These are phyloP conservation scores for Anarrhichthys ocellatus DNA, from an alignment of 2,113 vertebrate genomes.

Conservation along the genomic window DNA sequence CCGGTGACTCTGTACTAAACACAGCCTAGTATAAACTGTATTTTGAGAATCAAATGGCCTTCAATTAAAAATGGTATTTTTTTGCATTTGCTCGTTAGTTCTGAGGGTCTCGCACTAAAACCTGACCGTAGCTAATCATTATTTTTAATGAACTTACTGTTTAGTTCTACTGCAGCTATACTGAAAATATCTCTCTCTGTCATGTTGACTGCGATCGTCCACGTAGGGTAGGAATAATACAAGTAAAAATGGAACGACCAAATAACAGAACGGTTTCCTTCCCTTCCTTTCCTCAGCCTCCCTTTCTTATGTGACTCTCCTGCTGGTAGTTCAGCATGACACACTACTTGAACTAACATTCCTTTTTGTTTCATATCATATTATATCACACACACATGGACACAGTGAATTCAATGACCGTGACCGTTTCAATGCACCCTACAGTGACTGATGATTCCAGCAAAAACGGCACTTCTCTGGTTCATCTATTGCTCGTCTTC, in stretches of 20 bases:
- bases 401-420: background rate
- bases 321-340: conserved; percentile 47
- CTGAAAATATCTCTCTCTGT: background rate
- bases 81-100: background rate
- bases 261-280: background rate
- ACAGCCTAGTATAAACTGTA: background rate
- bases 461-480: background rate
- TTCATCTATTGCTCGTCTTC: background rate
- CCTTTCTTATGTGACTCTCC: conserved; percentile 43
- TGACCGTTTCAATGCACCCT: background rate
- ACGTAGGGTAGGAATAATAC: background rate
- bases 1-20: background rate
- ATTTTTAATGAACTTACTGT: background rate
- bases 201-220: background rate
- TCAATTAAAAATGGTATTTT: background rate
- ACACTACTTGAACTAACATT: conserved; percentile 13
- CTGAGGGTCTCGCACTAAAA: background rate
- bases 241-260: background rate
- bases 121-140: too few relatives aligned
- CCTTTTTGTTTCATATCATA: conserved; percentile 31
- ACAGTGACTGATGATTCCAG: background rate
- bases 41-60: background rate
- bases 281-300: conserved; percentile 7
- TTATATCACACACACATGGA: conserved; percentile 1
- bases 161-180: background rate